Evolutionary conservation across 2,113 vertebrate genomes (phyloP), one percentile per base, ranked within the genome.

Genomic region (Elaphurus davidianus): DNA sequence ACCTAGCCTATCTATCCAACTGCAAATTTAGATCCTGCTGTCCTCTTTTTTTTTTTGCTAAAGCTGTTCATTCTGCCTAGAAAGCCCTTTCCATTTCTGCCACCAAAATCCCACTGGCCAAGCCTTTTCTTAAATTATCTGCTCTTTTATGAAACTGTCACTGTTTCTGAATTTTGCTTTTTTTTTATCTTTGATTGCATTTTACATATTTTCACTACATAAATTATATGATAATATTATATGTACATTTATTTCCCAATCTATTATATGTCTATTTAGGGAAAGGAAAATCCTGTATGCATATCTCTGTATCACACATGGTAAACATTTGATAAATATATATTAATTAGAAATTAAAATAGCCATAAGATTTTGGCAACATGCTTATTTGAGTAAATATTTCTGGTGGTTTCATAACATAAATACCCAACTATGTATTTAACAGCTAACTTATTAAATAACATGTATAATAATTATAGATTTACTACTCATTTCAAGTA

Each of bases 371-470:
- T 85, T 96, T 93, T 67, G 36, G 28, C 47, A 67, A 82, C 14
- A 93, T 13, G 2, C 15, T 96, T 91, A 67, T 6, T 55, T 11
- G 93, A 94, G 27, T 60, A 89, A 97, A 55, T 90, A 91, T 59
- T 95, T 96, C 13, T 33, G 28, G 6, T 89, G 27, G 5, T 94
- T 95, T 76, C 2, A 71, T 52, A 97, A 96, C 64, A 95, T 85
- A 98, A 98, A 97, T 45, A 50, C 5, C 12, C 43, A 97, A 67
- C 60, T 79, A 79, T 30, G 16, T 59, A 97, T 94, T 92, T 90
- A 96, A 91, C 43, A 97, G 81, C 85, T 94, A 30, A 85, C 54
- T 93, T 92, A 96, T 87, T 92, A 96, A 94, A 43, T 90, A 97
- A 88, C 40, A 97, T 60, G 13, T 27, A 93, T 50, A 85, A 78